Conservation (phyloP, 53 echinoderm and acorn worm species). For the Apostichopus leukothele region DNA sequence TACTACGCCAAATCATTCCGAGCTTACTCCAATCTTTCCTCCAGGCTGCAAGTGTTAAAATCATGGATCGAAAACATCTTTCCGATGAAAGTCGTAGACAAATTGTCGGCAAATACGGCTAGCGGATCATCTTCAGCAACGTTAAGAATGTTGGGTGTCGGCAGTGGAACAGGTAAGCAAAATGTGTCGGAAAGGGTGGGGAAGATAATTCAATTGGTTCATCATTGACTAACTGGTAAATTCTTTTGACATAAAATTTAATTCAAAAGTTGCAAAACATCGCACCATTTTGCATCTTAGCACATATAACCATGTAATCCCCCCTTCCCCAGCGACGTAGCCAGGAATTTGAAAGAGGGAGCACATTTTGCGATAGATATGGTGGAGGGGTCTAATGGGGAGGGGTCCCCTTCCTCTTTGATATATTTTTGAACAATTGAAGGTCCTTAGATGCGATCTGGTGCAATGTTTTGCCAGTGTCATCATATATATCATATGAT, state of each 20-base stretch:
- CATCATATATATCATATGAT: no score
- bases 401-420: no score
- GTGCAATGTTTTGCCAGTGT: no score
- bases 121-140: neutral
- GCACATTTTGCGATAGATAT: no score
- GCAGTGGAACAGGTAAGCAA: neutral
- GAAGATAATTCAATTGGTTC: neutral
- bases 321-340: no score
- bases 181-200: no score
- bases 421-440: no score
- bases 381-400: no score
- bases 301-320: no score
- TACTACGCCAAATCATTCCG: neutral
- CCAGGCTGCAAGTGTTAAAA: neutral
- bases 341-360: no score
- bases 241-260: neutral
- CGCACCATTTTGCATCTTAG: no score
- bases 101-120: neutral
- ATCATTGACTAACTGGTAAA: neutral
- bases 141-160: neutral
- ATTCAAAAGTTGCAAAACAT: neutral
- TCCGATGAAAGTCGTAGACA: neutral
- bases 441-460: no score
- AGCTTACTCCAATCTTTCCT: neutral
- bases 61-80: neutral